phyloP scores from a whole-genome alignment of 2,797 vertebrate species.

The Pristis pectinata region DNA sequence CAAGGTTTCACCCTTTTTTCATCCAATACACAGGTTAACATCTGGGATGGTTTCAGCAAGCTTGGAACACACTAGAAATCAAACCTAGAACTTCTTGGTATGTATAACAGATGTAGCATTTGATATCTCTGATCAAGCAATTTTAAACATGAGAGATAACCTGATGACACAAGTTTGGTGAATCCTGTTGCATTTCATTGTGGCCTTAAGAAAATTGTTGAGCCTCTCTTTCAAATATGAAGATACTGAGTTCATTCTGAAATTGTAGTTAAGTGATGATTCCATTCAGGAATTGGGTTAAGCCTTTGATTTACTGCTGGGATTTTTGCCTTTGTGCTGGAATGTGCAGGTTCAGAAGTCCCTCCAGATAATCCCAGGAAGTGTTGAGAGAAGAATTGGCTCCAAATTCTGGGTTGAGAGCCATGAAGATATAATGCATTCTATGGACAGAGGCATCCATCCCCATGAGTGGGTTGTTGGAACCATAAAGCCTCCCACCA shows the following conservation, averaged over 20 bases:
- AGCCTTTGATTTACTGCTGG: not conserved
- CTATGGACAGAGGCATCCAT: not conserved
- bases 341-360: not conserved
- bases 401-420: not conserved
- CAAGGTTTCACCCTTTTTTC: not conserved
- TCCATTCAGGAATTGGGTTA: not conserved
- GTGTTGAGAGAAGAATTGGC: not conserved
- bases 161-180: not conserved
- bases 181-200: not conserved
- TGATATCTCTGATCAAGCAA: not conserved
- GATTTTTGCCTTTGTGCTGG: not conserved
- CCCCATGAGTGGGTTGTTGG: not conserved
- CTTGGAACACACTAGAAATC: not conserved
- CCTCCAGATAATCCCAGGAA: not conserved
- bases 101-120: not conserved
- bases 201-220: not conserved
- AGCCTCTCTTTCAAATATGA: not conserved
- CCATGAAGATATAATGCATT: not conserved
- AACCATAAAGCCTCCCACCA: not conserved
- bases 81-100: not conserved
- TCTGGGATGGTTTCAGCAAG: too few relatives aligned
- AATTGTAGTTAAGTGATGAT: not conserved
- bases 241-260: not conserved
- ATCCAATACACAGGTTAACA: not conserved
- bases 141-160: not conserved